Evolutionary conservation across 1,140 invertebrate species (phyloP).

Genomic region (Brachionus sp.): DNA sequence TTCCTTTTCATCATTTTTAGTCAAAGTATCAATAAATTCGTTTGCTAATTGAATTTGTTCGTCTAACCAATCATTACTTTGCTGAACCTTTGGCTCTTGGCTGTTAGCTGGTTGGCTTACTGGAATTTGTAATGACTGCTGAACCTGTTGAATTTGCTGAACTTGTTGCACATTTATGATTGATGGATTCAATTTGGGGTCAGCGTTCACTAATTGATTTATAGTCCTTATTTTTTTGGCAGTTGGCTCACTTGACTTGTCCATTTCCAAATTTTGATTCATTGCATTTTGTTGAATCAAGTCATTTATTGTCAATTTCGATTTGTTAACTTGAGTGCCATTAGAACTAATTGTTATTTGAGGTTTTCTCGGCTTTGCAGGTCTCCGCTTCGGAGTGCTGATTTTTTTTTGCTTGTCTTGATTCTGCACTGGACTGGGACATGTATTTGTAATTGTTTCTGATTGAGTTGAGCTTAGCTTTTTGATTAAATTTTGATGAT

Average conservation of each 20-base stretch:
- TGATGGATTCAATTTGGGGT: not conserved
- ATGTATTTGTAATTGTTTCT: not conserved
- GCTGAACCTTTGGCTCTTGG: not conserved
- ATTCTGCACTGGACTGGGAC: not conserved
- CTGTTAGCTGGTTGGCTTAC: not conserved
- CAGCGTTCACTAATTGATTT: conserved; percentile 1
- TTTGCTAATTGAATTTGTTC: conserved; percentile 31
- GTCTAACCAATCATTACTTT: conserved; percentile 25
- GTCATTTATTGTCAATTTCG: conserved; percentile 31
- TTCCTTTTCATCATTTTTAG: conserved; percentile 10
- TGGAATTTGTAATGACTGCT: not conserved
- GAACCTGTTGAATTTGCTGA: not conserved
- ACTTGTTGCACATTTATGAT: not conserved
- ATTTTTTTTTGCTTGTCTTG: conserved; percentile 16
- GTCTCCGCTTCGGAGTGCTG: conserved; percentile 2
- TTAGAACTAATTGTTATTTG: not conserved
- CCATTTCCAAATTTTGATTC: conserved; percentile 12
- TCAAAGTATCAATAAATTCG: conserved; percentile 29
- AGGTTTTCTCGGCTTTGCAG: conserved; percentile 14
- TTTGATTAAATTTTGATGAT: conserved; percentile 30
- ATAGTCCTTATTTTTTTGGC: conserved; percentile 35
- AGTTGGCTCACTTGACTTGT: conserved; percentile 11
- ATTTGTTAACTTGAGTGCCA: conserved; percentile 22
- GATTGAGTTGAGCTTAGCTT: not conserved
- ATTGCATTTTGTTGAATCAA: conserved; percentile 24